Percentiles rank a stretch among this genome's conserved stretches.
Evolutionary conservation across 2,797 vertebrate genomes (phyloP).

Genomic region (Cheirogaleus major): DNA sequence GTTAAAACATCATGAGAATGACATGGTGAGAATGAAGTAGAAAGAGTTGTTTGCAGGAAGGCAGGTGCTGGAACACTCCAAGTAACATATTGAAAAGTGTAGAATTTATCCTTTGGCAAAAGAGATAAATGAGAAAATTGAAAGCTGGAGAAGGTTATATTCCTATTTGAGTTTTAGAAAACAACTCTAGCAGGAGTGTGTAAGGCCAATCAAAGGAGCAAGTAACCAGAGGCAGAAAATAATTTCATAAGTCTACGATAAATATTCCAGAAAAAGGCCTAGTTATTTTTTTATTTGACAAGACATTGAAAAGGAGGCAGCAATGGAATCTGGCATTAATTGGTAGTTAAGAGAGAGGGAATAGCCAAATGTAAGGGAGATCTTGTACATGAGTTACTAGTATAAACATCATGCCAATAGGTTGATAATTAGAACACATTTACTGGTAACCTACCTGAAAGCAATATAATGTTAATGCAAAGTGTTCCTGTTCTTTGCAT

Average conservation of each 20-base stretch:
- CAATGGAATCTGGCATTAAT: background rate
- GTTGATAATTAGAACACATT: too few relatives aligned
- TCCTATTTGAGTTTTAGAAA: slow-evolving; percentile 4
- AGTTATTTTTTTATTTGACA: background rate
- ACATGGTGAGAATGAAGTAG: background rate
- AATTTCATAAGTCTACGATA: background rate
- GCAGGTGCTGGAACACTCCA: background rate
- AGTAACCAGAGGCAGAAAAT: background rate
- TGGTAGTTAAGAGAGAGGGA: background rate
- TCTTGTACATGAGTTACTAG: background rate
- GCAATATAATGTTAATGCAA: background rate
- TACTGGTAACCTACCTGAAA: background rate
- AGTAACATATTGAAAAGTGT: background rate
- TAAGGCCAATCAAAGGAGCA: background rate
- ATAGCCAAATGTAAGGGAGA: background rate
- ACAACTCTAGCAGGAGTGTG: background rate
- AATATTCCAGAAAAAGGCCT: background rate
- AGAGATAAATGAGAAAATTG: background rate
- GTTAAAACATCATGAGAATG: background rate
- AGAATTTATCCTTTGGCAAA: background rate
- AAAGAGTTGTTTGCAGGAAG: background rate
- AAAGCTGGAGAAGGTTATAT: background rate
- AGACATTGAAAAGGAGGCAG: background rate
- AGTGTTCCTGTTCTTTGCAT: background rate
- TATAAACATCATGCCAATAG: background rate